Percentiles rank a stretch among this genome's conserved stretches.
These are phyloP conservation scores for Leiothrix lutea DNA, from an alignment of 2,113 vertebrate species.

Conservation along the genomic window DNA sequence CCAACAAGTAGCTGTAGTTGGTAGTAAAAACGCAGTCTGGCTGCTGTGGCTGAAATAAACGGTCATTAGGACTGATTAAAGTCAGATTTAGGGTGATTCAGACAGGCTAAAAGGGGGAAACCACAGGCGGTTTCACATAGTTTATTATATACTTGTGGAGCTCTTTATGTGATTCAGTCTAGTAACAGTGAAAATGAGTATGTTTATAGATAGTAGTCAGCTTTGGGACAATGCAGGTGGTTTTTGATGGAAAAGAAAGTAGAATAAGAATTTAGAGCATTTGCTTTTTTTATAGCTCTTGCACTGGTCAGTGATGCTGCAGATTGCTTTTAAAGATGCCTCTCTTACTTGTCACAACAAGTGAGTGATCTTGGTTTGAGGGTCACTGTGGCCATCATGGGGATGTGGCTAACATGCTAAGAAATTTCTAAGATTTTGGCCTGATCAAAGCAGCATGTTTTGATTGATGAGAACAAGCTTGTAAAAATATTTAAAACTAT, in stretches of 20 bases:
- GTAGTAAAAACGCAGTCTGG: slow-evolving; percentile 63
- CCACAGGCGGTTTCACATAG: slow-evolving; percentile 56
- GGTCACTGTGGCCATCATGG: neutral
- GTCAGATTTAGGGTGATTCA: slow-evolving; percentile 69
- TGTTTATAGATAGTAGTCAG: neutral
- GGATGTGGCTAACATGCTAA: neutral
- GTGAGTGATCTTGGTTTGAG: neutral
- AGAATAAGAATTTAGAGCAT: neutral
- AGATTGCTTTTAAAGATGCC: neutral
- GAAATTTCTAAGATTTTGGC: neutral
- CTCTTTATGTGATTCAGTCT: slow-evolving; percentile 47
- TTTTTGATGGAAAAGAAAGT: neutral
- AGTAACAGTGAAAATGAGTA: neutral
- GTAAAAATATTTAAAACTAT: neutral
- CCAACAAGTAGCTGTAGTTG: slow-evolving; percentile 61
- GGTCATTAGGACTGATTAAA: slow-evolving; percentile 76
- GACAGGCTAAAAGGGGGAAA: slow-evolving; percentile 59
- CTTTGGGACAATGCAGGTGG: neutral
- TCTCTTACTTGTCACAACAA: neutral
- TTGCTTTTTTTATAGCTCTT: neutral
- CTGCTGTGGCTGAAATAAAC: slow-evolving; percentile 64
- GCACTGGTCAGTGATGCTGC: neutral
- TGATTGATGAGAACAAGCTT: neutral
- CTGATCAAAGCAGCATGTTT: neutral
- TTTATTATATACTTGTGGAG: slow-evolving; percentile 53